Evolutionary conservation across 2,797 vertebrate species (phyloP), one percentile per base, ranked within the genome.

Genomic region (Menidia menidia): DNA sequence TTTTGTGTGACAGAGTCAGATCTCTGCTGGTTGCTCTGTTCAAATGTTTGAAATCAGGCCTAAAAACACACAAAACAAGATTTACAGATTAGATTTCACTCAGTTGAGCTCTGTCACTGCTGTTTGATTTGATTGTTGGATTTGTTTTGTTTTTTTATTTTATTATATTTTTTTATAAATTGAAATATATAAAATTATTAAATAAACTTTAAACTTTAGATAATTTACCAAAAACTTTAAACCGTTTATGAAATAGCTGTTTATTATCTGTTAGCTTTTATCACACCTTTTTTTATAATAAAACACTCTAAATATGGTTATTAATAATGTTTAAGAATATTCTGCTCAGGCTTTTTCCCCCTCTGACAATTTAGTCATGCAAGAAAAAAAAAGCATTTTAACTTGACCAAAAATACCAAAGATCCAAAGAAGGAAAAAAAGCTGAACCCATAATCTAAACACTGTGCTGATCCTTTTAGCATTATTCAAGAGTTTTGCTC

Each of bases 1-100:
- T 90, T 89, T 75, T 60, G 64, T 82, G 45, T 73, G 54, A 64
- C 64, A 14, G 2, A n/a, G 32, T 9, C 48, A 4, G 32, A 16
- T 35, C 5, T 67, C 33, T 43, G 31, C 33, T 31, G 35, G 33
- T 47, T 11, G 48, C 51, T 32, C 33, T 19, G 53, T 65, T 65
- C 31, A 18, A 60, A 16, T 42, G 14, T 30, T 31, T 63, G 39
- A 52, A 56, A 78, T 56, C 42, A 25, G 33, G 14, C 19, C 19
- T 63, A 39, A 52, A 56, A 78, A 52, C 42, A 25, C 30, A 53
- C 10, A 6, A 39, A 6, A 39, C 10, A 55, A 44, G 10, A 45
- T n/a, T 35, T 8, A 8, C 3, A 44, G 10, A 7, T 39, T 39
- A 7, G 3, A 39, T 39, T 39, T 39, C 35, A 39, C 7, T 39